phyloP scores from a whole-genome alignment of 2,113 vertebrate species.

The Pteropus alecto region DNA sequence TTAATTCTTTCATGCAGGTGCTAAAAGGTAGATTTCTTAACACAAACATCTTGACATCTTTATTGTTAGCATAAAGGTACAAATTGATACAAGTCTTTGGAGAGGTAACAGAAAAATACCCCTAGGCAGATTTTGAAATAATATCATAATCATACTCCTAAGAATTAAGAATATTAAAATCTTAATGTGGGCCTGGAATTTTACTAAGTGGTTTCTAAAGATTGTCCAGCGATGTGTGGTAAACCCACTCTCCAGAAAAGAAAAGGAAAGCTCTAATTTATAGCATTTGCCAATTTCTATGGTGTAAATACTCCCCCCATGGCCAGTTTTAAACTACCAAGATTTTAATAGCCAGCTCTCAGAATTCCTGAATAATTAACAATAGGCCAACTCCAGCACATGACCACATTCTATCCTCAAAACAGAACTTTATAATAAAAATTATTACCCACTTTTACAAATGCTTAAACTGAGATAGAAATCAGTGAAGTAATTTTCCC shows the following conservation, averaged over 20 bases:
- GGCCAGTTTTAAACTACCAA: background rate
- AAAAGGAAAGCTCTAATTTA: background rate
- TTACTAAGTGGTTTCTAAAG: background rate
- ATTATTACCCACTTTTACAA: background rate
- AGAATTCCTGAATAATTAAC: slow-evolving; percentile 21
- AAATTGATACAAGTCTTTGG: background rate
- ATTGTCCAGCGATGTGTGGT: background rate
- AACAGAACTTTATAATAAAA: background rate
- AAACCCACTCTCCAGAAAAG: background rate
- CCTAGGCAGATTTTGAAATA: background rate
- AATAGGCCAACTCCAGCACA: background rate
- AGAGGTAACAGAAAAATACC: background rate
- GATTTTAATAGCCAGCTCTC: background rate
- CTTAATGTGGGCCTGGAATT: background rate
- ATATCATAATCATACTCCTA: background rate
- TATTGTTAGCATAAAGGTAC: background rate
- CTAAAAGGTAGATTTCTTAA: slow-evolving; percentile 45
- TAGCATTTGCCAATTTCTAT: background rate
- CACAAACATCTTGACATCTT: slow-evolving; percentile 21
- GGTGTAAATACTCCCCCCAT: background rate
- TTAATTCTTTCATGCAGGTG: slow-evolving; percentile 30
- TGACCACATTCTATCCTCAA: background rate
- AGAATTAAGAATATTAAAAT: background rate
- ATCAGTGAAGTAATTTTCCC: background rate
- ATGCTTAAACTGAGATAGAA: background rate